Evolutionary conservation across 2,888 invertebrate genomes (phyloP).

Genomic region (Minunthozetes semirufus): DNA sequence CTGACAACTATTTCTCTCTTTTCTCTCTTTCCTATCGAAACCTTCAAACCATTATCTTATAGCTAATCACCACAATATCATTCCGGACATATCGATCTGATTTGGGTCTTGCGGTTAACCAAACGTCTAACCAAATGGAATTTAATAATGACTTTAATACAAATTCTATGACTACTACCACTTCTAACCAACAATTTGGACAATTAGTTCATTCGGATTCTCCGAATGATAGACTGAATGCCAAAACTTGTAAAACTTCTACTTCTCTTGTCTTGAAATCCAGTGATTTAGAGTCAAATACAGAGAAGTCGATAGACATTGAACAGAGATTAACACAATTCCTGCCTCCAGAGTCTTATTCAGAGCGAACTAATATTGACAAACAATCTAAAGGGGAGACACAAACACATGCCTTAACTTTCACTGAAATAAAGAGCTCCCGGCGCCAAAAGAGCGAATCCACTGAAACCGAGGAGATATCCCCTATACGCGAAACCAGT

Average conservation of each 20-base stretch:
- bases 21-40: constrained; percentile 6
- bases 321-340: constrained; percentile 3
- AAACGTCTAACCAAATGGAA: constrained; percentile 19
- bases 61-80: constrained; percentile 16
- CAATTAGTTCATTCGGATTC: neutral
- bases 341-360: neutral
- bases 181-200: constrained; percentile 9
- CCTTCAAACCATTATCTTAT: constrained; percentile 22
- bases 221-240: neutral
- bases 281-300: neutral
- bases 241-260: constrained; percentile 14
- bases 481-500: neutral
- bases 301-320: constrained; percentile 1
- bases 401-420: constrained; percentile 10
- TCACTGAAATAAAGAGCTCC: constrained; percentile 25
- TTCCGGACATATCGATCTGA: constrained; percentile 14
- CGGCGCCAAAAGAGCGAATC: constrained; percentile 4
- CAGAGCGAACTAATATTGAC: neutral
- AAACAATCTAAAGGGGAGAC: neutral
- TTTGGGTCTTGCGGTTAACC: constrained; percentile 22
- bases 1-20: neutral
- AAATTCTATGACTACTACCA: constrained; percentile 9
- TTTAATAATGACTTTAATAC: constrained; percentile 7
- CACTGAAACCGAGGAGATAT: neutral
- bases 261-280: constrained; percentile 18